phyloP scores from a whole-genome alignment of 2,888 invertebrate species.

The Odontocolon sp. region DNA sequence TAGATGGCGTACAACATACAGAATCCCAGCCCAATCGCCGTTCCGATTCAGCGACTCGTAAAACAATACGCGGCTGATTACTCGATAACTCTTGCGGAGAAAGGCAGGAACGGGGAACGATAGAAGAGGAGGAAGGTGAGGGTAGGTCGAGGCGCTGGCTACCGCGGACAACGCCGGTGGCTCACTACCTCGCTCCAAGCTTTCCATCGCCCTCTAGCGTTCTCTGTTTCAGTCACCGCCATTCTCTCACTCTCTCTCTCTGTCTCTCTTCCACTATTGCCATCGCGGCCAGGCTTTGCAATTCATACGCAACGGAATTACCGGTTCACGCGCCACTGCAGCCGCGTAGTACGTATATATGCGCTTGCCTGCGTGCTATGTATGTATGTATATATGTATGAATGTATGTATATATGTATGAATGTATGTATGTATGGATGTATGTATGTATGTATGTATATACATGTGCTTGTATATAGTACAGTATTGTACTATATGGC shows the following conservation, averaged over 20 bases:
- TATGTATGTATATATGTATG: conserved; percentile 7
- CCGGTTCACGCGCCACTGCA: conserved; percentile 75
- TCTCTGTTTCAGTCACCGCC: no score
- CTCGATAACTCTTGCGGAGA: conserved; percentile 75
- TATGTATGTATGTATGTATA: not conserved
- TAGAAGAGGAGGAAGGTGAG: conserved; percentile 81
- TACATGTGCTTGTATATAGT: not conserved
- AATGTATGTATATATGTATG: not conserved
- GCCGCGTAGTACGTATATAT: conserved; percentile 60
- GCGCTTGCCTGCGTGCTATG: conserved; percentile 45
- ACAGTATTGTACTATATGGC: conserved; percentile 15
- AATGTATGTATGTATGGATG: not conserved
- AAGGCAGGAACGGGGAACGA: conserved; percentile 81
- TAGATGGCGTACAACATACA: conserved; percentile 24
- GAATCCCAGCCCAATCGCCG: conserved; percentile 72
- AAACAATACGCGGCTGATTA: conserved; percentile 80
- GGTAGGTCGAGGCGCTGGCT: conserved; percentile 78
- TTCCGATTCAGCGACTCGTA: conserved; percentile 78
- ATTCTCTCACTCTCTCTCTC: conserved; percentile 24
- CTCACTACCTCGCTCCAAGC: conserved; percentile 4
- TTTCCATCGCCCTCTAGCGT: no score
- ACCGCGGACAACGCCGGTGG: conserved; percentile 78
- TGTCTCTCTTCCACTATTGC: conserved; percentile 48
- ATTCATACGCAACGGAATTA: conserved; percentile 79
- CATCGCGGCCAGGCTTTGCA: conserved; percentile 70